These are phyloP conservation scores for Allophyes oxyacanthae DNA, from an alignment of 2,888 invertebrate species.

Conservation along the genomic window DNA sequence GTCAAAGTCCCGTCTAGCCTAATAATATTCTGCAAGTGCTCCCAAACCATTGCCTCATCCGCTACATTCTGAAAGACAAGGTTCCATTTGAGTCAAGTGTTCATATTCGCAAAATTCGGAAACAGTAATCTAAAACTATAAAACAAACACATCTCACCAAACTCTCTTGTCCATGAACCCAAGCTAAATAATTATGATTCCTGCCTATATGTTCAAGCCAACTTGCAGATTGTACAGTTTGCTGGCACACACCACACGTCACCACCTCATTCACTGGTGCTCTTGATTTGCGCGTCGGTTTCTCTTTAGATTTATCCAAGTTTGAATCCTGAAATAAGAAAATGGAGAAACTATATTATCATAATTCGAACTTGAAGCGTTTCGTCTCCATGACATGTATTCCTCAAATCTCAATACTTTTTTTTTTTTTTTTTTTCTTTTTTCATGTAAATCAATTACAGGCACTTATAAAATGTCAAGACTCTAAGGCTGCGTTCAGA, in stretches of 20 bases:
- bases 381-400: no score
- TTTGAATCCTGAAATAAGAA: conserved; percentile 24
- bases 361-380: no score
- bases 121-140: neutral
- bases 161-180: conserved; percentile 56
- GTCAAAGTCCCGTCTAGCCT: conserved; percentile 31
- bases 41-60: conserved; percentile 52
- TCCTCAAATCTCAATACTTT: no score
- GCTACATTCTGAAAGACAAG: conserved; percentile 40
- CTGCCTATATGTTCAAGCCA: conserved; percentile 66
- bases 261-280: conserved; percentile 20
- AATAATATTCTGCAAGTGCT: conserved; percentile 59
- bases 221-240: conserved; percentile 31
- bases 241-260: conserved; percentile 47
- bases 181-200: conserved; percentile 67
- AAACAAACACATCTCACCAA: conserved; percentile 55
- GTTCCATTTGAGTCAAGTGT: neutral
- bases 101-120: no score
- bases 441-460: no score
- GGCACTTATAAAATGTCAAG: no score
- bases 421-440: no score
- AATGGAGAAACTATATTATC: neutral
- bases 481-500: no score
- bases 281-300: conserved; percentile 34
- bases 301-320: conserved; percentile 11